A percentile compares a stretch with the other conserved stretches of the same genome.
phyloP scores from a whole-genome alignment of 2,797 vertebrate genomes.

The Silurus lanzhouensis region DNA sequence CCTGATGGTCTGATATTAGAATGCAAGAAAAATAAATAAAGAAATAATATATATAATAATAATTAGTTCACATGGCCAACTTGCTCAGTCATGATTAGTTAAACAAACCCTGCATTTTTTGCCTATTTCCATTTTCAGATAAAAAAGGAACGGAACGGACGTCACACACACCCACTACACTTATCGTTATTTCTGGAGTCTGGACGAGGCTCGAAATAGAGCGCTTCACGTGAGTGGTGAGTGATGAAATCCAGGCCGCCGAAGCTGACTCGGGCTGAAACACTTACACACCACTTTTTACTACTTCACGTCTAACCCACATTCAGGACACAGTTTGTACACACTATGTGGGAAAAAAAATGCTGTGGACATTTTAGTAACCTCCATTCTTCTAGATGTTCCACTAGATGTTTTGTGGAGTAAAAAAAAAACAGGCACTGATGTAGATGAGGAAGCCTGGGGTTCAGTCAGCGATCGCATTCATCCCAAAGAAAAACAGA shows the following conservation, averaged over 20 bases:
- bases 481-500: too few relatives aligned
- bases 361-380: too few relatives aligned
- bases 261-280: background rate
- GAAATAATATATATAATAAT: too few relatives aligned
- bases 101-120: background rate
- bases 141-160: constrained; percentile 48
- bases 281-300: background rate
- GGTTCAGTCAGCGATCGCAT: too few relatives aligned
- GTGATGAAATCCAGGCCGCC: constrained; percentile 6
- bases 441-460: too few relatives aligned
- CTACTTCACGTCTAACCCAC: constrained; percentile 1
- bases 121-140: too few relatives aligned
- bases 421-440: too few relatives aligned
- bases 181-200: constrained; percentile 68
- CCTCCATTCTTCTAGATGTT: too few relatives aligned
- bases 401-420: too few relatives aligned
- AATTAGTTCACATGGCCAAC: too few relatives aligned
- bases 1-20: background rate
- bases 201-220: constrained; percentile 69
- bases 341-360: too few relatives aligned
- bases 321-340: background rate
- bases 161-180: constrained; percentile 64
- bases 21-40: background rate
- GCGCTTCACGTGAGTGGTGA: constrained; percentile 56
- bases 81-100: background rate